phyloP scores from a whole-genome alignment of 2,113 vertebrate species.

The Heteronetta atricapilla region DNA sequence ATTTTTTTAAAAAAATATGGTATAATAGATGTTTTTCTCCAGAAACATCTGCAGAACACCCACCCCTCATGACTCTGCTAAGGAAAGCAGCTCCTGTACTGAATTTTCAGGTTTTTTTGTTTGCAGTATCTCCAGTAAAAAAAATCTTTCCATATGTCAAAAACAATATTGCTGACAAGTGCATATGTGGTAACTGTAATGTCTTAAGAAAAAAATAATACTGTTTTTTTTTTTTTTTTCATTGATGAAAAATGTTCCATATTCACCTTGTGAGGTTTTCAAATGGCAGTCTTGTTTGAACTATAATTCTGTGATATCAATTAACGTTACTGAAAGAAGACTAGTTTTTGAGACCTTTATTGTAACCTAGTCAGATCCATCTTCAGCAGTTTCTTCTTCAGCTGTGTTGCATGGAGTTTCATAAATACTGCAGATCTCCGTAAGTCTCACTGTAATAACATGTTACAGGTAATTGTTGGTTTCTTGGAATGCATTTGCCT shows the following conservation, averaged over 20 bases:
- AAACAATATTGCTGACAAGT: neutral
- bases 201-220: neutral
- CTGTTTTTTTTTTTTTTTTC: neutral
- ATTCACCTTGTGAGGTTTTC: neutral
- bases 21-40: neutral
- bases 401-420: conserved; percentile 45
- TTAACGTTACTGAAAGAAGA: neutral
- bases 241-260: neutral
- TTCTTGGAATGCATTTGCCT: conserved; percentile 67
- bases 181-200: neutral
- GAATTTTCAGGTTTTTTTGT: neutral
- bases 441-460: conserved; percentile 73
- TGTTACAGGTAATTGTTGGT: conserved; percentile 73
- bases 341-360: conserved; percentile 14
- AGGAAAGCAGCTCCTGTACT: neutral
- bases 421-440: conserved; percentile 63
- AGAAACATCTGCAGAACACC: neutral
- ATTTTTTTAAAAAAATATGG: too few species aligned
- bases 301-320: neutral
- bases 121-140: neutral
- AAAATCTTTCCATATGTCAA: neutral
- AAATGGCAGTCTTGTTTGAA: neutral
- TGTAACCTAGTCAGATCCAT: conserved; percentile 8
- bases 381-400: conserved; percentile 33
- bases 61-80: neutral